Conservation (phyloP, 2,797 vertebrate genomes). For the Novumbra hubbsi region DNA sequence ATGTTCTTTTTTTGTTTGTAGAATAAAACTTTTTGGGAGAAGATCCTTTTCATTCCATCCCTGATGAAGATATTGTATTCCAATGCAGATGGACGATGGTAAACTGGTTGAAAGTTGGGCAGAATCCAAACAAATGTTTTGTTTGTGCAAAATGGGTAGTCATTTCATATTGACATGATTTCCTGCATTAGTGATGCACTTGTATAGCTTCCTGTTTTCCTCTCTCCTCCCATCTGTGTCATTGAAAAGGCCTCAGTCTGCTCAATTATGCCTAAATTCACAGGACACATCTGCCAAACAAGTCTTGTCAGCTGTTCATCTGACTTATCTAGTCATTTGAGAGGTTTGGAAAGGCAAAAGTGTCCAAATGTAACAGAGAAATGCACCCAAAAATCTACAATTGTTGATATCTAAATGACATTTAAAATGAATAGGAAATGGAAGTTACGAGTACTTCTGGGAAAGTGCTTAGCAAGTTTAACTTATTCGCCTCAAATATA, state of each 20-base stretch:
- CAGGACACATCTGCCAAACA: conserved; percentile 70
- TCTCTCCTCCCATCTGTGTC: conserved; percentile 63
- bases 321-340: conserved; percentile 62
- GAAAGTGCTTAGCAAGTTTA: neutral
- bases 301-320: conserved; percentile 67
- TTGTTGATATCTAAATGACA: neutral
- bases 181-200: conserved; percentile 44
- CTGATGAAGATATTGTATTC: conserved; percentile 26
- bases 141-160: conserved; percentile 47
- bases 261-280: conserved; percentile 62
- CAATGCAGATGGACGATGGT: conserved; percentile 29
- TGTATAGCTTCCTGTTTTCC: conserved; percentile 56
- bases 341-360: conserved; percentile 46
- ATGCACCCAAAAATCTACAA: neutral
- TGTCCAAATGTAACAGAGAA: conserved; percentile 10
- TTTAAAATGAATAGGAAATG: neutral
- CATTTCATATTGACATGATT: conserved; percentile 22
- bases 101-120: conserved; percentile 41
- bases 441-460: too few species aligned
- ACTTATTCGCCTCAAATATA: neutral
- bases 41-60: neutral
- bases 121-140: conserved; percentile 53
- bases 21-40: neutral
- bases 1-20: neutral
- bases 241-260: conserved; percentile 57